Conservation (phyloP, 2,797 vertebrate species). For the Cryptoprocta ferox region DNA sequence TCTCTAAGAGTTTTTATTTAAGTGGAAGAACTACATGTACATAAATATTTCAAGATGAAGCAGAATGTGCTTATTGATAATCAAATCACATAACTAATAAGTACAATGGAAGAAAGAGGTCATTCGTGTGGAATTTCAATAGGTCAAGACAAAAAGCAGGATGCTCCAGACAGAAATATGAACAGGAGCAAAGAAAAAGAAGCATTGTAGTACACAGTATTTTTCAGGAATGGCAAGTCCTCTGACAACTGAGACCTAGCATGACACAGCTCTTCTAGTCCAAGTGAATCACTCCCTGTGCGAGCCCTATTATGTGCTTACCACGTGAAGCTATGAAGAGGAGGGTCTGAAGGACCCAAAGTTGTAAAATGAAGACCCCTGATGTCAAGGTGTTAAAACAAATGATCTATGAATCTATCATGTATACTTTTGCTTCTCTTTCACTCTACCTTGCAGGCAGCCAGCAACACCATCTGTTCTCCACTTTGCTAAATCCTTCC, state of each 20-base stretch:
- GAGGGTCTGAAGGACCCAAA: neutral
- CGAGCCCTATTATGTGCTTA: neutral
- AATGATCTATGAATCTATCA: neutral
- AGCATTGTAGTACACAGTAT: neutral
- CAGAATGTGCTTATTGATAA: conserved; percentile 2
- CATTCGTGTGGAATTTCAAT: conserved; percentile 2
- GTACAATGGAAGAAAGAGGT: neutral
- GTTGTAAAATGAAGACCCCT: neutral
- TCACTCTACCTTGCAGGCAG: neutral
- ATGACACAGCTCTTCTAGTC: neutral
- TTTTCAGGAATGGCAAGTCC: conserved; percentile 28
- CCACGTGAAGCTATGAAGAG: neutral
- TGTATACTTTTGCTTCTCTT: neutral
- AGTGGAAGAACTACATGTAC: neutral
- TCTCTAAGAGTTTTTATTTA: neutral
- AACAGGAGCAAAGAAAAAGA: conserved; percentile 31
- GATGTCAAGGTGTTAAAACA: neutral
- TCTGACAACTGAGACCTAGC: neutral
- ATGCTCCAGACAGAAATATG: neutral
- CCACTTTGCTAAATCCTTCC: neutral
- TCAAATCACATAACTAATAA: neutral
- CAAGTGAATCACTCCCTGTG: neutral
- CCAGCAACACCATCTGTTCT: neutral
- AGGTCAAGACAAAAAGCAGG: conserved; percentile 38
- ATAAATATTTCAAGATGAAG: neutral